Evolutionary conservation across 2,113 vertebrate species (phyloP), one percentile per base, ranked within the genome.

Genomic region (Emydocephalus ijimae): DNA sequence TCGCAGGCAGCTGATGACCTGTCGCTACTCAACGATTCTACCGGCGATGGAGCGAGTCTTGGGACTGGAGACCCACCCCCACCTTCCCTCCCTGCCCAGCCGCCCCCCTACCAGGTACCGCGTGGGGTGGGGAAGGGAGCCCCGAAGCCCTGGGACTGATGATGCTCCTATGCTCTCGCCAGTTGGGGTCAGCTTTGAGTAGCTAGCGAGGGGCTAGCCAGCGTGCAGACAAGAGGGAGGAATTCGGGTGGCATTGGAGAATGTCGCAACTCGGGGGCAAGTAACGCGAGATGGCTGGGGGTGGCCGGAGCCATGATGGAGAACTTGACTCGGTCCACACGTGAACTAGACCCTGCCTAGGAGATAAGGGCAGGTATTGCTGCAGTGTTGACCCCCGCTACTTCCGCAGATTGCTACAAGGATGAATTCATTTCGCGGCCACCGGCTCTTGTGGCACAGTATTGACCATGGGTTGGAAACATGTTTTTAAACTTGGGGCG

Each of bases 1-100:
- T 97, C 98, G 39, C 98, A 98, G 96, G 95, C 97, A 26, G 97
- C 98, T 86, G 98, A 98, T 94, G 98, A 98, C 95, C 92, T 98
- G 94, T 98, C 98, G 59, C 96, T 98, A 92, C 96, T 98, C 92
- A 98, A 98, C 96, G 98, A 98, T 88, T 98, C 98, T 9, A 93
- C 92, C 54, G 92, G 92, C 24, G 98, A 98, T 89, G 98, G 97
- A n/a, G 97, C 97, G 90, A 98, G 98, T 85, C 96, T 98, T 92
- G 93, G 93, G 39, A 98, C 98, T 0, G 98, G 98, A 90, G 98
- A 98, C 91, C 97, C 97, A 55, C 97, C 97, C 61, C 98, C 93
- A 0, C 90, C 92, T 7, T 97, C 94, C 7, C 10, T 85, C 74
- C 81, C 92, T 29, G 89, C 91, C 10, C 97, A 97, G 56, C 98